phyloP scores from a whole-genome alignment of 2,113 vertebrate genomes.

The Chloropsis cyanopogon region DNA sequence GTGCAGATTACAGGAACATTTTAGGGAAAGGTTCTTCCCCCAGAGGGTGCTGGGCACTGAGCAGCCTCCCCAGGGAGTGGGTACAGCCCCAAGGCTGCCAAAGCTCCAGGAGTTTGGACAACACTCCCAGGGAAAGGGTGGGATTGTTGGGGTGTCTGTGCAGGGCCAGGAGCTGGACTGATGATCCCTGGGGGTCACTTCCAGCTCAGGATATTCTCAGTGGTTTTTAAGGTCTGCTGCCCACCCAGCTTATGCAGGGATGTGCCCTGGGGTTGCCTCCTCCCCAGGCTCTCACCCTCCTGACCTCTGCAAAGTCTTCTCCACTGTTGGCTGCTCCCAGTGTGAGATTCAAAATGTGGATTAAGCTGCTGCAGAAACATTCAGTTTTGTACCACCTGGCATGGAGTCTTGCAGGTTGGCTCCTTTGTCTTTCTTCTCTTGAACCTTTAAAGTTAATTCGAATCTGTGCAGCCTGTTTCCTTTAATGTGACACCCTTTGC shows the following conservation, averaged over 20 bases:
- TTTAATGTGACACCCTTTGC: background rate
- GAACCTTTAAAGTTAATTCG: background rate
- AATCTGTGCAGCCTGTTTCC: background rate
- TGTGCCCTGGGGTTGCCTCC: background rate
- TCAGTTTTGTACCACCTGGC: background rate
- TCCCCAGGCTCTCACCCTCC: background rate
- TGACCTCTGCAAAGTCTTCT: background rate
- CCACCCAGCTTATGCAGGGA: background rate
- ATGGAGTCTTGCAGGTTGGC: background rate
- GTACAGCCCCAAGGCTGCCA: accelerated
- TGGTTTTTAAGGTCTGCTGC: background rate
- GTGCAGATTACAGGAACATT: accelerated
- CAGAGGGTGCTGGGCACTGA: background rate
- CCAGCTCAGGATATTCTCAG: background rate
- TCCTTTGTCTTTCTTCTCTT: background rate
- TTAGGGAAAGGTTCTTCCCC: background rate
- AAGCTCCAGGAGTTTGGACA: background rate
- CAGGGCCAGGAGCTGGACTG: background rate
- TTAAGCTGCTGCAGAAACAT: background rate
- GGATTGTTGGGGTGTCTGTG: background rate
- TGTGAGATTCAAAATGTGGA: background rate
- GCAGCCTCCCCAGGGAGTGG: background rate
- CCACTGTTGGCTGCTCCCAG: background rate
- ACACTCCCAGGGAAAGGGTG: accelerated
- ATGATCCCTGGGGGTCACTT: background rate